Conservation (phyloP, 2,113 vertebrate genomes). For the Accipiter virgatus region DNA sequence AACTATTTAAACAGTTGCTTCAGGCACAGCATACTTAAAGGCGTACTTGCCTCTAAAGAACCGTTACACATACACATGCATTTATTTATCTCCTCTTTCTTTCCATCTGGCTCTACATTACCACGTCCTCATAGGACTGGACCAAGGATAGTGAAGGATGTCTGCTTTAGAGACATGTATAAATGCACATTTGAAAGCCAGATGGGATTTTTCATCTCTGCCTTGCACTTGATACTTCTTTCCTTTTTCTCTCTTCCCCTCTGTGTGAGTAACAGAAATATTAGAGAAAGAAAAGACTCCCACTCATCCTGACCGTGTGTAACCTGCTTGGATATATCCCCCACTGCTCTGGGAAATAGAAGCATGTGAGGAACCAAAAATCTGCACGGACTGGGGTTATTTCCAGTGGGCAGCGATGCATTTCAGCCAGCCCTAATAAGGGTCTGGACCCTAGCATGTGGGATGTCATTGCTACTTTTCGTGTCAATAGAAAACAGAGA, state of each 20-base stretch:
- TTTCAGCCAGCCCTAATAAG: neutral
- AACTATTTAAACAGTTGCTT: neutral
- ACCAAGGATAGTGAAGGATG: neutral
- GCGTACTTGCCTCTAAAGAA: neutral
- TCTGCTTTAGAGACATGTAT: neutral
- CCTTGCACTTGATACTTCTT: neutral
- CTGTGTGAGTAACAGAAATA: neutral
- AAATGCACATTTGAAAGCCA: neutral
- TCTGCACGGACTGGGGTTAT: accelerated
- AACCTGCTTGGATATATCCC: neutral
- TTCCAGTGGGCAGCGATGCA: neutral
- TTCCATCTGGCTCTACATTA: neutral
- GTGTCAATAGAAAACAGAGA: neutral
- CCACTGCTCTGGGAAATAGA: neutral
- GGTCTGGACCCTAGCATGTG: neutral
- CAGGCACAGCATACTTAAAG: neutral
- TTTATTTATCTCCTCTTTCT: neutral
- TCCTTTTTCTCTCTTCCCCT: neutral
- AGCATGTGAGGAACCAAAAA: neutral
- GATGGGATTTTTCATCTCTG: neutral
- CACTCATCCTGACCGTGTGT: neutral
- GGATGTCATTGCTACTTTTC: neutral
- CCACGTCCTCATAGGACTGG: neutral
- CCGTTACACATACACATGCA: accelerated
- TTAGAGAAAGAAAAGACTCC: neutral